Evolutionary conservation across 2,113 vertebrate genomes (phyloP).

Genomic region (Orientallactaga bullata): DNA sequence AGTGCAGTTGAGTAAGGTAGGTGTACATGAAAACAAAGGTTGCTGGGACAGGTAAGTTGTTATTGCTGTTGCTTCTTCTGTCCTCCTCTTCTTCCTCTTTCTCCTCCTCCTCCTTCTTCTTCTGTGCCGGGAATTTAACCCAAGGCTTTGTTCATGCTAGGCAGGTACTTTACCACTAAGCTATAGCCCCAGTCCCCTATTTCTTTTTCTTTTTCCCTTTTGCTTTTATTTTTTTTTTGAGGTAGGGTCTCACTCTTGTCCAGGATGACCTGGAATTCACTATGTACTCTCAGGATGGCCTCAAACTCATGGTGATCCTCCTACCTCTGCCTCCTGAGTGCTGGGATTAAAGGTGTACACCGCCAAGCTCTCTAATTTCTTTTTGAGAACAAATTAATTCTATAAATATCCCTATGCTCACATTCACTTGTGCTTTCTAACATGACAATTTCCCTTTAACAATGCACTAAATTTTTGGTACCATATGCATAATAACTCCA

Average conservation of each 20-base stretch:
- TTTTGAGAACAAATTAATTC: slow-evolving; percentile 26
- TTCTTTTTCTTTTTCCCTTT: no score
- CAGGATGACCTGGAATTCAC: no score
- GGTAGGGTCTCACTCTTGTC: no score
- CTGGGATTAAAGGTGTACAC: no score
- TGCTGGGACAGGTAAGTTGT: neutral
- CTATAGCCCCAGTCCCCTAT: neutral
- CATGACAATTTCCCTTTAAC: neutral
- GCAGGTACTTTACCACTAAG: neutral
- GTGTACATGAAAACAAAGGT: neutral
- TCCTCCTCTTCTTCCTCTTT: neutral
- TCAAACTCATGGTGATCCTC: no score
- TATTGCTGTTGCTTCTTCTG: neutral
- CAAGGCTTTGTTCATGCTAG: neutral
- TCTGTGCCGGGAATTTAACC: no score
- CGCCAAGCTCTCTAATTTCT: no score
- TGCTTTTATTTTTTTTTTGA: no score
- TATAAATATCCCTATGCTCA: neutral
- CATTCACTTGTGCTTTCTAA: neutral
- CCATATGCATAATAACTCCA: neutral
- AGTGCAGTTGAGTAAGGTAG: neutral
- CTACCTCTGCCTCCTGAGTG: no score
- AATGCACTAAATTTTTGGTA: neutral
- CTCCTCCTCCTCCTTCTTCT: neutral
- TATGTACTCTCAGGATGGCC: no score